Evolutionary conservation across 2,888 invertebrate species (phyloP), one percentile per base, ranked within the genome.

Genomic region (Arge pagana): DNA sequence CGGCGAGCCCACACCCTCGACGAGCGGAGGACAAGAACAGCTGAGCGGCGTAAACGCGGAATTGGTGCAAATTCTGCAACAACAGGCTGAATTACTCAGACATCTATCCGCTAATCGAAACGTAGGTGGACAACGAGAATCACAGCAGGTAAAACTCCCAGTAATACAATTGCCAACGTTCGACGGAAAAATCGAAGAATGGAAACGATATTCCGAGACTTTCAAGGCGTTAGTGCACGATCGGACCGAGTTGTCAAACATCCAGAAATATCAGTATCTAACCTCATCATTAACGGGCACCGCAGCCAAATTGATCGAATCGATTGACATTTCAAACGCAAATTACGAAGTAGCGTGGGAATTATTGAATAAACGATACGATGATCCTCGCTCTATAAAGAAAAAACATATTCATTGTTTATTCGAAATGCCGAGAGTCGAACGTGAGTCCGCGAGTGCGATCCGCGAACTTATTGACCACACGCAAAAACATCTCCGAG

Each of bases 191-290:
- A 31, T 30, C 43, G 50, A 50, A 26, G 45, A 54, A 11, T 54
- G 50, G 49, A 28, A 43, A 16, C 42, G 37, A 33, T 50, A 13
- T 37, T 49, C 16, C 28, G 30, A 35, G 21, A 45, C 30, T 13
- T 45, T 18, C 33, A 45, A 15, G 33, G 7, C 33, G 13, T 11
- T 45, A 3, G 10, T 45, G 8, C 45, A 37, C n/a, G 13, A 15
- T 4, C 7, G 11, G 7, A 11, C 13, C 2, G 4, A n/a, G 4
- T 15, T 55, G 16, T 26, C 53, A 7, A 45, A 52, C n/a, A 50
- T 56, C 18, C 52, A 58, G 23, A 59, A 58, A 37, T 55, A 54
- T 26, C 57, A 57, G 23, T 58, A 58, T 37, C 49, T 58, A 8
- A 18, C 28, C 15, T 16, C 49, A 2, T 48, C 53, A 2, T 30